These are phyloP conservation scores for Copidosoma floridanum DNA, from an alignment of 1,140 invertebrate species.

Conservation along the genomic window DNA sequence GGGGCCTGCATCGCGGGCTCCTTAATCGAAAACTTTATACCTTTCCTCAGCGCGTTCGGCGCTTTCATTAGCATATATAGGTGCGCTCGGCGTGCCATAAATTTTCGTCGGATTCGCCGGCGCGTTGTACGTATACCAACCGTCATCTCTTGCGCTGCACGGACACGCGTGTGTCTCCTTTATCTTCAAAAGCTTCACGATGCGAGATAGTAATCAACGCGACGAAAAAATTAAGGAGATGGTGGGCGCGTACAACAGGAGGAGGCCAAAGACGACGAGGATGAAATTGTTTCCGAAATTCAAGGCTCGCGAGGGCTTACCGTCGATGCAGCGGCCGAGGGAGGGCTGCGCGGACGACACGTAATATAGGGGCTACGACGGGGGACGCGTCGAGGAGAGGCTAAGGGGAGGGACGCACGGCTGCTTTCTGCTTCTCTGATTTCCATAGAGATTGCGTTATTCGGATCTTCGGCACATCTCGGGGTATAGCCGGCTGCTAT, in stretches of 20 bases:
- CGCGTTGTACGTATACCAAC: no score
- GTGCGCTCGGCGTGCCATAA: background rate
- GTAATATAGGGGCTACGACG: no score
- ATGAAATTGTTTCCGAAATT: conserved; percentile 12
- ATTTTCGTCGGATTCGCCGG: background rate
- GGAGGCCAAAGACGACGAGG: background rate
- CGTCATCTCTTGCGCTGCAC: no score
- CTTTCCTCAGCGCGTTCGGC: background rate
- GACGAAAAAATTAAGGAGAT: background rate
- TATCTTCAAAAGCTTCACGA: background rate
- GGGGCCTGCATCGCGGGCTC: no score
- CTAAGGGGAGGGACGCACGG: background rate
- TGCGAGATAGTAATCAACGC: background rate
- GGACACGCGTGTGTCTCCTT: no score
- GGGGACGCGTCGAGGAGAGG: background rate
- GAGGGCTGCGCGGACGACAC: no score
- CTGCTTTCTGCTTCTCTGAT: conserved; percentile 3
- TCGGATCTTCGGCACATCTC: conserved; percentile 3
- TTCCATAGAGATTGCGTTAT: conserved; percentile 20
- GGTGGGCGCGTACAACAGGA: background rate
- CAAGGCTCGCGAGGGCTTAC: no score
- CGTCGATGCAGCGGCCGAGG: no score
- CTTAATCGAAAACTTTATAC: conserved; percentile 3
- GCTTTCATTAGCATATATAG: conserved; percentile 4
- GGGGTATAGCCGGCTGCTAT: conserved; percentile 1